These are phyloP conservation scores for Sylvia borin DNA, from an alignment of 2,797 vertebrate genomes.

Conservation along the genomic window DNA sequence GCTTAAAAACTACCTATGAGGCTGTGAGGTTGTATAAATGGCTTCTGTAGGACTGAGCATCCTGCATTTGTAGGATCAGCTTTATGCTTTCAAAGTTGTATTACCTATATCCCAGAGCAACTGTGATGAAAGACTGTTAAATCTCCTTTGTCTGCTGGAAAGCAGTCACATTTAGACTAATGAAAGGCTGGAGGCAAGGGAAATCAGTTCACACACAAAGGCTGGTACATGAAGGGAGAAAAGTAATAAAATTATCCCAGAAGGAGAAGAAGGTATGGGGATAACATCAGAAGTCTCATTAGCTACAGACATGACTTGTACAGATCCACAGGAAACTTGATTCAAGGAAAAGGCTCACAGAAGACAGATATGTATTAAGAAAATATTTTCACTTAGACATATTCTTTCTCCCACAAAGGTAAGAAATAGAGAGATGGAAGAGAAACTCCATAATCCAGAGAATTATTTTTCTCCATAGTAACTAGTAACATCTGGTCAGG, in stretches of 20 bases:
- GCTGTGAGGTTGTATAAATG: background rate
- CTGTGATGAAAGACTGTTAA: background rate
- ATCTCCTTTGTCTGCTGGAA: background rate
- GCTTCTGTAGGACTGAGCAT: background rate
- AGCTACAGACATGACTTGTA: background rate
- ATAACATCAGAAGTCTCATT: background rate
- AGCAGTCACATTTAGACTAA: background rate
- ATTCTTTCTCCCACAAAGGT: background rate
- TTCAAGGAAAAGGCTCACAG: background rate
- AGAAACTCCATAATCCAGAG: background rate
- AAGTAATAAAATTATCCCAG: background rate
- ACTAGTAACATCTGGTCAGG: background rate
- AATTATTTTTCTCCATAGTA: background rate
- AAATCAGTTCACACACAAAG: background rate
- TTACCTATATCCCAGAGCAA: background rate
- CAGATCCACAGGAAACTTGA: background rate
- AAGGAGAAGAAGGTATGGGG: background rate
- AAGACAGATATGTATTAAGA: background rate
- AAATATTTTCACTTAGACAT: background rate
- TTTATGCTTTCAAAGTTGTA: background rate
- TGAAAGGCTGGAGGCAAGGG: background rate
- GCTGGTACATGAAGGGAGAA: background rate
- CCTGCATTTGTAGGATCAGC: background rate
- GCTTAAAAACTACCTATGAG: background rate
- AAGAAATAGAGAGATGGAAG: background rate